Evolutionary conservation across 1,140 invertebrate genomes (phyloP).

Genomic region (Aporrectodea caliginosa): DNA sequence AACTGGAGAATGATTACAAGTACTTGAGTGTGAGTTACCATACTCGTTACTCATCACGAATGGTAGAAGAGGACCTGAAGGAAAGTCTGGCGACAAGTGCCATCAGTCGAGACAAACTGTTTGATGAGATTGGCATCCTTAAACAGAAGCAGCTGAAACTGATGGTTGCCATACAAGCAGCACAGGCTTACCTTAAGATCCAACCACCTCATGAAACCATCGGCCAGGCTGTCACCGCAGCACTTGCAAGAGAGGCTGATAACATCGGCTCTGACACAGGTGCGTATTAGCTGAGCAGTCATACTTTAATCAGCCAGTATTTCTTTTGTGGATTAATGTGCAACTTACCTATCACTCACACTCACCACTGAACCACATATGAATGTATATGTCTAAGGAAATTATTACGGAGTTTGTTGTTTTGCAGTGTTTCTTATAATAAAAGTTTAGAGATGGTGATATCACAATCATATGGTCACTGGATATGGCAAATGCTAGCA

Average conservation of each 20-base stretch:
- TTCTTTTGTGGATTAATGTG: too few species aligned
- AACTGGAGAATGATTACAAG: constrained; percentile 48
- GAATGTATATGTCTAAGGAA: too few species aligned
- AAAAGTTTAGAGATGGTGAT: too few species aligned
- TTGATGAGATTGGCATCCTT: constrained; percentile 23
- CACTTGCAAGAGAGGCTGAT: constrained; percentile 32
- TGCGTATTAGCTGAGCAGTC: not conserved
- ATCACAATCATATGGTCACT: too few species aligned
- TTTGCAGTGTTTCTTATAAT: too few species aligned
- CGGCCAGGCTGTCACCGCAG: constrained; percentile 49
- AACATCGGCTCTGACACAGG: constrained; percentile 9
- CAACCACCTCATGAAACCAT: constrained; percentile 53
- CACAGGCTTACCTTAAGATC: constrained; percentile 48
- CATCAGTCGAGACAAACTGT: constrained; percentile 29
- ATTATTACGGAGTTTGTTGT: too few species aligned
- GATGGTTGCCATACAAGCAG: constrained; percentile 47
- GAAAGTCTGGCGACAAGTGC: constrained; percentile 46
- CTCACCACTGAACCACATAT: too few species aligned
- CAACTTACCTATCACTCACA: too few species aligned
- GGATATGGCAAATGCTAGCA: too few species aligned
- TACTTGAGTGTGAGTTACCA: constrained; percentile 49
- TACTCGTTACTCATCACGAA: constrained; percentile 46
- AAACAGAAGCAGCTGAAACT: constrained; percentile 32
- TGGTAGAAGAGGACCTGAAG: constrained; percentile 48
- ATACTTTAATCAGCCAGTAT: too few species aligned